Evolutionary conservation across 2,113 vertebrate genomes (phyloP), one percentile per base, ranked within the genome.

Genomic region (Piprites chloris): DNA sequence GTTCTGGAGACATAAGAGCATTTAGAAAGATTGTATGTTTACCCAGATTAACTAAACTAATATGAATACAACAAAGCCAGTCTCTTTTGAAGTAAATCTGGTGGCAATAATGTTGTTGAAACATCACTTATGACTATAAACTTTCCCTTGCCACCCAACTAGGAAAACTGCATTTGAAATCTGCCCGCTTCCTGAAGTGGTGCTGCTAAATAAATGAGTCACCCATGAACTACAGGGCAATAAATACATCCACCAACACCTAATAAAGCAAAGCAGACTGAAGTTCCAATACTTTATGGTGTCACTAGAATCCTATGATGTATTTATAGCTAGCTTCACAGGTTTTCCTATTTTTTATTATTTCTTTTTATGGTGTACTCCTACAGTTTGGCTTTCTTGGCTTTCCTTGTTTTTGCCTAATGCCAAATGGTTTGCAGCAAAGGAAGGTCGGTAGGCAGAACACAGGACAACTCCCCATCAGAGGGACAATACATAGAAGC

Each of bases 241-340:
- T 98, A 98, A 98, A 97, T 98, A 97, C 85, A 97, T 93, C 89
- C 78, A 88, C 91, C 32, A 89, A 94, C 97, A 97, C 92, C 82
- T 89, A 93, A 98, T 98, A 98, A 98, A 98, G 93, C 78, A 96
- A 93, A 62, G 80, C 84, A 95, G 80, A 94, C 74, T 96, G 97
- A 96, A 95, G 88, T 97, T 95, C 30, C 58, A 87, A 90, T 96
- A 81, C 92, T 98, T 98, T 96, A 97, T 2, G 24, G 91, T 96
- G 96, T 97, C 95, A 95, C 86, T 76, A 89, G 95, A 94, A 96
- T 91, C 23, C 52, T 77, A 28, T 77, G 96, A 96, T 97, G 81
- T 97, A 98, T 98, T 98, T 98, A 98, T 90, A 96, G 92, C 41
- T 58, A 47, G 47, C 59, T 95, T 97, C 80, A 58, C 71, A 71